Evolutionary conservation across 2,113 vertebrate genomes (phyloP), one percentile per base, ranked within the genome.

Genomic region (Nibea coibor): DNA sequence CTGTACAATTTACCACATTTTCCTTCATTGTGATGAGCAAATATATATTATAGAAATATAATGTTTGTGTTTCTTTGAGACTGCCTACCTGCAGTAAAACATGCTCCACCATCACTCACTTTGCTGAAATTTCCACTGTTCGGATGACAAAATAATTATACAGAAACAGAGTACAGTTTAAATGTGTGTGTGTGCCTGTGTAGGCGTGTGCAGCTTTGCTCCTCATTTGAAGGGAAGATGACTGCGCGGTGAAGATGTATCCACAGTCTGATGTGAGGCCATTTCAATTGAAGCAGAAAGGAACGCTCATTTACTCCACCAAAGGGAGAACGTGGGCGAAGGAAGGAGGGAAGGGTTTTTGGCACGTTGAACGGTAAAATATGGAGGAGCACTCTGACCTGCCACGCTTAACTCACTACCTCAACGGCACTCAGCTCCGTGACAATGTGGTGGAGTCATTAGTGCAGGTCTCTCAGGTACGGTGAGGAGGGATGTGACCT

Each of bases 371-470:
- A 26, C 48, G 1, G 64, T 42, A 3, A 58, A 84, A 61, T 78
- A 90, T 88, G 89, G 88, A 87, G 67, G 83, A 91, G 73, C 68
- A 24, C 73, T 91, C 61, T 2, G 51, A 82, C 81, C 71, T 51
- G 77, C 71, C 69, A 63, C 50, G 47, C 80, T 81, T 74, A 24
- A 24, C 70, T 77, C 78, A 2, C 86, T 73, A 53, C 51, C 78
- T 71, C 73, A 28, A 57, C 43, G n/a, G 81, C 70, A 14, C 56
- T 68, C 75, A 9, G 74, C 80, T 82, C 70, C 51, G 83, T 51
- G 78, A 91, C 88, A 93, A 91, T 89, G 85, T 91, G 90, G 79
- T 85, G 89, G 90, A 93, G 31, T 88, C 88, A 90, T 93, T 90
- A 91, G 35, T 61, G 45, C 73, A 69, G 63, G 64, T 81, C 74